Conservation (phyloP, 35 echinoderm and acorn worm species). For the Eucidaris tribuloides region DNA sequence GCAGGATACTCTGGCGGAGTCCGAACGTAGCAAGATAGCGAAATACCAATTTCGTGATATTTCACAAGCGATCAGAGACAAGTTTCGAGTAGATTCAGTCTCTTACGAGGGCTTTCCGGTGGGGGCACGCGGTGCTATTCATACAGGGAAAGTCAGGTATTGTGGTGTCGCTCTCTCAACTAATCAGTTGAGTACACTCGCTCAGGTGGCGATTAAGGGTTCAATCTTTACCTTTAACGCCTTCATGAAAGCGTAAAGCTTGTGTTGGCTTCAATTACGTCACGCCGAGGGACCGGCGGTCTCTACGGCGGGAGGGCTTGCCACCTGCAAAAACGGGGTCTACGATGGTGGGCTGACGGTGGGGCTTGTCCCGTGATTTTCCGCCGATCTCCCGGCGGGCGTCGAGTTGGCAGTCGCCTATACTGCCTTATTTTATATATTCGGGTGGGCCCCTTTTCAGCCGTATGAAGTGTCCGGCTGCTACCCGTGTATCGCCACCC, state of each 20-base stretch:
- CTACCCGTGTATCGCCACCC: no score
- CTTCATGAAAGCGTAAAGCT: background rate
- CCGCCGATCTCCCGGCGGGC: background rate
- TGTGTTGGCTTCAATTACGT: background rate
- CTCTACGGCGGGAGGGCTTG: background rate
- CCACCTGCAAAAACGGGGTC: background rate
- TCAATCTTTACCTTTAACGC: background rate
- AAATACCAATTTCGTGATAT: background rate
- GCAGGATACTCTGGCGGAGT: background rate
- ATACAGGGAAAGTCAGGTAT: background rate
- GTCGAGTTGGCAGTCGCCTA: background rate
- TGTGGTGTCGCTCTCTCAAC: background rate
- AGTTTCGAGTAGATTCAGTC: background rate
- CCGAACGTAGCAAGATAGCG: background rate
- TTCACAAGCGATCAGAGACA: background rate
- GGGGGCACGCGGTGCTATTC: background rate
- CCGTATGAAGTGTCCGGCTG: no score
- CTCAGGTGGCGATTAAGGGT: background rate
- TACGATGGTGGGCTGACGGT: background rate
- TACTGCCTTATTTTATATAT: no score
- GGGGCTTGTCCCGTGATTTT: background rate
- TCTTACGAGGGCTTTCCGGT: background rate
- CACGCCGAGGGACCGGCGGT: background rate
- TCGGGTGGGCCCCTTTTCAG: no score
- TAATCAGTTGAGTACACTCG: background rate